These are phyloP conservation scores for Taurulus bubalis DNA, from an alignment of 2,113 vertebrate species.

Conservation along the genomic window DNA sequence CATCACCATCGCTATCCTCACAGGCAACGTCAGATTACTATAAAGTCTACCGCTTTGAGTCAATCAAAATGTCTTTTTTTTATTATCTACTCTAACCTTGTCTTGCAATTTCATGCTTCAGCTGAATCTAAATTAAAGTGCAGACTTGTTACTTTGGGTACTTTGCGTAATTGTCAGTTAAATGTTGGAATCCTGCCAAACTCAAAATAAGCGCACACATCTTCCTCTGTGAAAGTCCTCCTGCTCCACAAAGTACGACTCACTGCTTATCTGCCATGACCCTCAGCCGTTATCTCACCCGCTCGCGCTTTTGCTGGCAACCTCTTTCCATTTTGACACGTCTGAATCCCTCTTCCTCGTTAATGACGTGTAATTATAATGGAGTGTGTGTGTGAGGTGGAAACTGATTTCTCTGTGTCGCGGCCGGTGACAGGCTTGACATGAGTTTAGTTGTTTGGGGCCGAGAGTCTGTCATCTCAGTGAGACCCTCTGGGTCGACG, in stretches of 20 bases:
- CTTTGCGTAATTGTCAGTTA: constrained; percentile 45
- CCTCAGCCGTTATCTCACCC: constrained; percentile 35
- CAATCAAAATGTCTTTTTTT: constrained; percentile 34
- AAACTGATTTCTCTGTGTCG: constrained; percentile 50
- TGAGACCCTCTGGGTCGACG: constrained; percentile 42
- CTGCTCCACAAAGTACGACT: constrained; percentile 23
- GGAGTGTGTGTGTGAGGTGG: constrained; percentile 63
- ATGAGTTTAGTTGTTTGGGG: constrained; percentile 37
- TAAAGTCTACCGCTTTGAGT: constrained; percentile 23
- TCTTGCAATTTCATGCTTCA: constrained; percentile 62
- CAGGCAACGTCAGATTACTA: constrained; percentile 1
- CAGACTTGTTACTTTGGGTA: constrained; percentile 26
- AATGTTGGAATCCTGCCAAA: constrained; percentile 31
- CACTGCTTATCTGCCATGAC: constrained; percentile 44
- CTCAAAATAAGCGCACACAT: constrained; percentile 13
- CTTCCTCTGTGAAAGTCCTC: neutral
- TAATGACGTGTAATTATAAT: constrained; percentile 70
- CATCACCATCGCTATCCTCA: neutral
- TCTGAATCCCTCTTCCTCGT: constrained; percentile 47
- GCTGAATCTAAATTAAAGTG: constrained; percentile 58
- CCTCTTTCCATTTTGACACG: constrained; percentile 34
- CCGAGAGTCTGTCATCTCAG: constrained; percentile 32
- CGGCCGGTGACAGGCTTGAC: constrained; percentile 54
- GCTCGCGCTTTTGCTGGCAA: constrained; percentile 24
- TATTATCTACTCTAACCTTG: constrained; percentile 49